Evolutionary conservation across 2,797 vertebrate species (phyloP).

Genomic region (Sebastes iracundus): DNA sequence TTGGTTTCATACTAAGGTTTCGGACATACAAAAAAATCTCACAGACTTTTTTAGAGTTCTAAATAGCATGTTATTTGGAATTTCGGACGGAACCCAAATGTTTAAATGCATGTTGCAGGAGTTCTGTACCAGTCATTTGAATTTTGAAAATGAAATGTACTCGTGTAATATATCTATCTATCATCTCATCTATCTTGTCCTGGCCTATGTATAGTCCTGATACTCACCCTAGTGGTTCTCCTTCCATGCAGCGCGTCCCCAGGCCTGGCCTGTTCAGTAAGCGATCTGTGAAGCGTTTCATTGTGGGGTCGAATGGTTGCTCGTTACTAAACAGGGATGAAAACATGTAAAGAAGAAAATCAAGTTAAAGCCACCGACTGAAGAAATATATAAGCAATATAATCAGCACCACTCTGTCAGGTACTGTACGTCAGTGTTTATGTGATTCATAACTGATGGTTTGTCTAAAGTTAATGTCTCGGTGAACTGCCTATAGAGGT

Average conservation of each 20-base stretch:
- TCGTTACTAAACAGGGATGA: slow-evolving; percentile 85
- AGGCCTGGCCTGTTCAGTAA: slow-evolving; percentile 90
- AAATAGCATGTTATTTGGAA: too few relatives aligned
- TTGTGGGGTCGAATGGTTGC: slow-evolving; percentile 82
- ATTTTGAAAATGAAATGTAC: background rate
- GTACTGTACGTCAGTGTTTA: background rate
- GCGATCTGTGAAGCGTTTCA: slow-evolving; percentile 84
- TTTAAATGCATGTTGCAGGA: background rate
- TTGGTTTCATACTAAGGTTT: too few relatives aligned
- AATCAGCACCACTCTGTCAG: background rate
- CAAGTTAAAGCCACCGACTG: background rate
- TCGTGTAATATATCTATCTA: background rate
- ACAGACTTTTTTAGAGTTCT: too few relatives aligned
- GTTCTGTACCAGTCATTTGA: background rate
- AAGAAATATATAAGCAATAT: background rate
- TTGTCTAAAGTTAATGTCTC: background rate
- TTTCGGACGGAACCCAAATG: background rate
- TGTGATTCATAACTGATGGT: background rate
- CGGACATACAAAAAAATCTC: too few relatives aligned
- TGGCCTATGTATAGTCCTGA: background rate
- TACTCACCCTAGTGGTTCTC: slow-evolving; percentile 87
- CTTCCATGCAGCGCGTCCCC: slow-evolving; percentile 93
- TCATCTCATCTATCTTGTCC: background rate
- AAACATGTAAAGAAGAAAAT: background rate
- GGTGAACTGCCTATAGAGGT: background rate